These are phyloP conservation scores for Cichladusa arquata DNA, from an alignment of 2,113 vertebrate genomes.

Conservation along the genomic window DNA sequence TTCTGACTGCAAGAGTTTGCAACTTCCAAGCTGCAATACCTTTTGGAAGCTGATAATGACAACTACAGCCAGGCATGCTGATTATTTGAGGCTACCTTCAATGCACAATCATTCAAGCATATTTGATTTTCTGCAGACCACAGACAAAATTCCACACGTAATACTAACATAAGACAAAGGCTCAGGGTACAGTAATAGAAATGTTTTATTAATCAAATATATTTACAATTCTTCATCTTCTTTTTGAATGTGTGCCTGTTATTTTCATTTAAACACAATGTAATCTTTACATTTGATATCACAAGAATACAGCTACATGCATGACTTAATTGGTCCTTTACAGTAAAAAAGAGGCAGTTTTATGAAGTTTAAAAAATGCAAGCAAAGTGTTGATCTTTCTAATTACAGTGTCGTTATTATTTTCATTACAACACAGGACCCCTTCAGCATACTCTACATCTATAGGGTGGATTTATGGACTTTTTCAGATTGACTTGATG, in stretches of 20 bases:
- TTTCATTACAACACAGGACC: slow-evolving; percentile 10
- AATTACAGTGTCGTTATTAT: not conserved
- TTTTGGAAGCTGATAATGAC: not conserved
- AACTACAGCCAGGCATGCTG: not conserved
- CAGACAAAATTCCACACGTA: not conserved
- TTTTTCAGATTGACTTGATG: not conserved
- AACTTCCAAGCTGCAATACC: not conserved
- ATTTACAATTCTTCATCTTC: slow-evolving; percentile 68
- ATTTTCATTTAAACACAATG: slow-evolving; percentile 64
- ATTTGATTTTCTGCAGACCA: not conserved
- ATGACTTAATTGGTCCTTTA: slow-evolving; percentile 66
- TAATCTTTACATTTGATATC: slow-evolving; percentile 54
- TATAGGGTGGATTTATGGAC: not conserved
- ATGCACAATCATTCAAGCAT: accelerated
- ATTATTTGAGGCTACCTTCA: not conserved
- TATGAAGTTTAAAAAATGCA: slow-evolving; percentile 38
- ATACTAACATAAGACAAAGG: not conserved
- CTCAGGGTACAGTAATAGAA: slow-evolving; percentile 39
- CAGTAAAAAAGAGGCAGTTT: slow-evolving; percentile 43
- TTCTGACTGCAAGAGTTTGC: not conserved
- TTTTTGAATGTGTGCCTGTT: slow-evolving; percentile 55
- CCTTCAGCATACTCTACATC: not conserved
- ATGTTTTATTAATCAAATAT: slow-evolving; percentile 76
- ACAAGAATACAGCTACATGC: slow-evolving; percentile 66
- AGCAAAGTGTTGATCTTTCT: slow-evolving; percentile 30